Conservation (phyloP, 1,140 invertebrate genomes). For the Glomeris maerens region DNA sequence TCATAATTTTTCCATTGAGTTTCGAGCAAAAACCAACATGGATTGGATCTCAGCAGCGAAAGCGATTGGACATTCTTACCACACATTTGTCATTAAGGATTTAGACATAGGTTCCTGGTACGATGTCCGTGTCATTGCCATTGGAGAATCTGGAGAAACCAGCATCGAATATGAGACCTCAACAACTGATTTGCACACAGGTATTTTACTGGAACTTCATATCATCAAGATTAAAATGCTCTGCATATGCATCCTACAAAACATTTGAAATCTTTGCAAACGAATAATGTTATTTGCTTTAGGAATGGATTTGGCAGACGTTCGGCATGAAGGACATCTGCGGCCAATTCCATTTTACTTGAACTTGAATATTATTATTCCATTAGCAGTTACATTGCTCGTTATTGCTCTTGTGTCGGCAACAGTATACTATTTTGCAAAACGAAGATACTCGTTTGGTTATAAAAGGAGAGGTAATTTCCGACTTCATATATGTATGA, state of each 20-base stretch:
- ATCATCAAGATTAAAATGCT: not conserved
- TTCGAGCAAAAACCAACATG: not conserved
- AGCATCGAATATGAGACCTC: not conserved
- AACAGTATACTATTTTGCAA: not conserved
- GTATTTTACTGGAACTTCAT: not conserved
- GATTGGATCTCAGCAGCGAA: not conserved
- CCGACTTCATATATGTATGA: no score
- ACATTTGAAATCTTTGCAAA: not conserved
- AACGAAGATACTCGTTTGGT: not conserved
- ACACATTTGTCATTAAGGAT: not conserved
- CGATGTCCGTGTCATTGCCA: not conserved
- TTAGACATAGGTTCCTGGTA: not conserved
- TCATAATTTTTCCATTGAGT: not conserved
- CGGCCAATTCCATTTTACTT: conserved; percentile 6
- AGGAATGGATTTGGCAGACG: not conserved
- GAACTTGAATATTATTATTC: conserved; percentile 9
- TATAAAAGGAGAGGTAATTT: conserved; percentile 1
- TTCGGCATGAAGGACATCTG: not conserved
- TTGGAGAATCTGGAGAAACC: not conserved
- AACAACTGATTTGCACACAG: not conserved
- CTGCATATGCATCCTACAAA: not conserved
- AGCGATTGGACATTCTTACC: not conserved
- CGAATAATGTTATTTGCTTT: not conserved
- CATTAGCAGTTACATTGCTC: not conserved
- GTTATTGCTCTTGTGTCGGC: not conserved